Base-by-base conservation (phyloP, 2,888 invertebrate genomes). In the Nephrotoma guestfalica region DNA sequence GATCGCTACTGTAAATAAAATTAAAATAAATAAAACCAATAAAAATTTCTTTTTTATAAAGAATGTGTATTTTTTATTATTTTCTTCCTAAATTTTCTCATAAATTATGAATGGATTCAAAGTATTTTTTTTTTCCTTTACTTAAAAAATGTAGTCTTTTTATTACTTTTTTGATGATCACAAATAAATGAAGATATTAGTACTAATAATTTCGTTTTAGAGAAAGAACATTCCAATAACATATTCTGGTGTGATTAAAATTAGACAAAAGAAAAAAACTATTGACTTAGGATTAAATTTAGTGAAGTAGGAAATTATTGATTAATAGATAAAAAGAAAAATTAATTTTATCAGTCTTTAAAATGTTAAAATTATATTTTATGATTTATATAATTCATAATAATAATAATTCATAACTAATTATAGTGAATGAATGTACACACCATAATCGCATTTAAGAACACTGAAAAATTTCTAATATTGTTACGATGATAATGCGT, bases 1-100 rank as follows among this genome's bases (percentile, higher is more conserved):
- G 99, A 99, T 91, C 93, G 99, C 91, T 99, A 99, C 92, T 99
- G 99, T 92, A 96, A 96, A 94, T 96, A 92, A 93, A 43, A 41
- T 6, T n/a, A 18, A 86, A 2, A n/a, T 41, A 85, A 85, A 42
- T 57, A 71, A 57, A 57, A 57, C 9, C 47, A 57, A 57, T 57
- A 57, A 57, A 57, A n/a, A n/a, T 71, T 30, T 11, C 9, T 30
- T 71, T 71, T 71, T 71, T 71, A 71, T 71, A 71, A 71, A 71
- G 71, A 71, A 71, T 30, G 18, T 30, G 71, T 71, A 30, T 71
- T 71, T 71, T 57, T 7, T 57, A 57, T 57, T 71, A 71, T 71
- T 71, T 71, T 71, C 51, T 71, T 71, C 71, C 71, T 71, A 71
- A 71, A 71, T 71, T 71, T 71, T 18, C 71, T 71, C 71, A 71